phyloP scores from a whole-genome alignment of 2,888 invertebrate genomes.

The Geotrupes spiniger region DNA sequence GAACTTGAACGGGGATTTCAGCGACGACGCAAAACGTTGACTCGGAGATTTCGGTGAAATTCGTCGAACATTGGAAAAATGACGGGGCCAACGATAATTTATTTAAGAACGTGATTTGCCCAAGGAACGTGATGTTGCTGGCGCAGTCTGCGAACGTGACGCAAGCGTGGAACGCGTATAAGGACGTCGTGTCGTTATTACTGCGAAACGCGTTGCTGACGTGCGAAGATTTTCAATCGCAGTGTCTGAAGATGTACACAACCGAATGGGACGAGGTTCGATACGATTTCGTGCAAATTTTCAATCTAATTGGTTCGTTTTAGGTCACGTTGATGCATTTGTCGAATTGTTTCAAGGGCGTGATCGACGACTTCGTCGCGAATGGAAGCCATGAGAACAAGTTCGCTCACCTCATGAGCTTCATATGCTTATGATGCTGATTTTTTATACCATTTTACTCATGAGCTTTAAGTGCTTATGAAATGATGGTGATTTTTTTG shows the following conservation, averaged over 20 bases:
- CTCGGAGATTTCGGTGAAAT: conserved; percentile 7
- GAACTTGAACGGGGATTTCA: conserved; percentile 3
- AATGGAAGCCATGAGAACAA: conserved; percentile 26
- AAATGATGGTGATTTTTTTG: no score
- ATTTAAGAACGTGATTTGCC: conserved; percentile 38
- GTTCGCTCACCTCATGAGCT: conserved; percentile 37
- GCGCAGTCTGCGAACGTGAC: conserved; percentile 27
- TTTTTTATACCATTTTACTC: conserved; percentile 7
- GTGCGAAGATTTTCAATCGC: conserved; percentile 61
- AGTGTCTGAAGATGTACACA: conserved; percentile 66
- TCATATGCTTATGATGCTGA: conserved; percentile 31
- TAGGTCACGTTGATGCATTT: conserved; percentile 33
- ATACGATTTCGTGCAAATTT: not conserved
- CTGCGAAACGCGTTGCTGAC: conserved; percentile 57
- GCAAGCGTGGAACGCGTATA: conserved; percentile 35
- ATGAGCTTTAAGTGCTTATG: no score
- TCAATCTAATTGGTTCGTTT: conserved; percentile 28
- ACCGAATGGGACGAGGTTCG: conserved; percentile 58
- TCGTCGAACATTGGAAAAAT: conserved; percentile 13
- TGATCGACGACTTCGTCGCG: conserved; percentile 27
- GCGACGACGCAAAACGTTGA: no score
- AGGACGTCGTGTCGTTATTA: conserved; percentile 42
- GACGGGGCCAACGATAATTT: conserved; percentile 25
- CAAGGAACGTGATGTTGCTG: conserved; percentile 38
- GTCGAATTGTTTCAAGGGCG: conserved; percentile 33